Base-by-base conservation (phyloP, 2,113 vertebrate species). In the Setophaga coronata region DNA sequence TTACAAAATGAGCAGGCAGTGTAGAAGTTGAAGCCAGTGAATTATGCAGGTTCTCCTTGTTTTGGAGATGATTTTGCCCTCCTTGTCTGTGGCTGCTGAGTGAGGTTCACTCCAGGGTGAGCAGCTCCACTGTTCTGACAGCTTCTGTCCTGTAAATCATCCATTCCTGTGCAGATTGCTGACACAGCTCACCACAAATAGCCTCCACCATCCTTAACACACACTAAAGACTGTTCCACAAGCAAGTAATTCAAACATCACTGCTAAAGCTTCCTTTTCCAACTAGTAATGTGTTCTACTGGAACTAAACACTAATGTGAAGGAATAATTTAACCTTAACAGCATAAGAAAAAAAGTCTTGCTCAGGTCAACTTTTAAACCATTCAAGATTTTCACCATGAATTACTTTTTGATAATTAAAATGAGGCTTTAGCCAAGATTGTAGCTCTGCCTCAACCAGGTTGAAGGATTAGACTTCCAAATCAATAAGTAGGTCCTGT, bases 161-260 rank as follows among this genome's bases (percentile, higher is more conserved):
- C 89, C 77, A 56, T 29, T 94, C 61, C 91, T 62, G 36, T 57
- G 72, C 95, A 95, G 91, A 93, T 58, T 77, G 93, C 89, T 95
- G 89, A 96, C 90, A 84, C 2, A 91, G 94, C 93, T 90, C 67
- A 71, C 82, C 81, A 92, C 93, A 93, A 94, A 95, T 60, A 96
- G 90, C 67, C 87, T 20, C 29, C n/a, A 48, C 57, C 64, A 90
- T 73, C 62, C 90, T 72, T 89, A 74, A 57, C 28, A 74, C 89
- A 84, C 77, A 85, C 62, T 48, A 48, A 36, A 64, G 78, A 57
- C 60, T 65, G 56, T 51, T 91, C 72, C 73, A 76, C 72, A 66
- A 83, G 84, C 60, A 90, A 57, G 7, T 31, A 45, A 82, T 65
- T 79, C 90, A 92, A 73, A 51, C 47, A 82, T 36, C 87, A 66